These are phyloP conservation scores for Zoanthus gigantus DNA, from an alignment of 92 coral and sea anemone genomes.

Conservation along the genomic window DNA sequence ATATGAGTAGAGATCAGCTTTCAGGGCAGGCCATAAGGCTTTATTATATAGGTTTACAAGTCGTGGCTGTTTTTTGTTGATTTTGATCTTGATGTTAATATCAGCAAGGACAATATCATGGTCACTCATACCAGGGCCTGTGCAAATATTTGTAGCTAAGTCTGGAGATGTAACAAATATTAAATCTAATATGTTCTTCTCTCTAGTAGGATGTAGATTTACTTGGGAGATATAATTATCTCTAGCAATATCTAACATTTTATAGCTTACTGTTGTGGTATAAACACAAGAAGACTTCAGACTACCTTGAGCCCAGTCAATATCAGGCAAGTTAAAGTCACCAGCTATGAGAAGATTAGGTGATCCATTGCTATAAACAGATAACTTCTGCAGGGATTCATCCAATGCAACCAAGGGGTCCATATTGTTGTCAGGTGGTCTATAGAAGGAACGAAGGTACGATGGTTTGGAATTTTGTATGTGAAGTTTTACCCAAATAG, in stretches of 20 bases:
- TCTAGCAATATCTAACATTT: slow-evolving; percentile 49
- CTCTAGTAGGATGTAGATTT: too few relatives aligned
- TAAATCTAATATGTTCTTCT: too few relatives aligned
- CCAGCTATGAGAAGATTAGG: slow-evolving; percentile 55
- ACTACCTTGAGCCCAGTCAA: slow-evolving; percentile 28
- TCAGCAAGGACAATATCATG: too few relatives aligned
- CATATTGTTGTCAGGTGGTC: neutral
- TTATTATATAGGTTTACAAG: too few relatives aligned
- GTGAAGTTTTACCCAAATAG: slow-evolving; percentile 48
- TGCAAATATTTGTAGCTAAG: too few relatives aligned
- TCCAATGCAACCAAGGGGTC: neutral
- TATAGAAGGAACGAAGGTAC: neutral
- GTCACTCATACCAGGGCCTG: too few relatives aligned
- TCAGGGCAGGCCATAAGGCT: too few relatives aligned
- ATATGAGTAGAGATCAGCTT: too few relatives aligned
- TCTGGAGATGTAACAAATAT: too few relatives aligned
- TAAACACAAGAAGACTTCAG: slow-evolving; percentile 29
- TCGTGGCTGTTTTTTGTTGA: too few relatives aligned
- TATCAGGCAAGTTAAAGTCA: neutral
- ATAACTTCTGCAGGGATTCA: slow-evolving; percentile 37
- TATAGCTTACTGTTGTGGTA: slow-evolving; percentile 34
- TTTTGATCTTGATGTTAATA: too few relatives aligned
- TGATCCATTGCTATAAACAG: neutral
- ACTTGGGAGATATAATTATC: slow-evolving; percentile 53
- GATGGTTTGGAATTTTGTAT: slow-evolving; percentile 33